A percentile compares a stretch with the other conserved stretches of the same genome.
Conservation (phyloP, 2,113 vertebrate species). For the Oreochromis tanganicae region DNA sequence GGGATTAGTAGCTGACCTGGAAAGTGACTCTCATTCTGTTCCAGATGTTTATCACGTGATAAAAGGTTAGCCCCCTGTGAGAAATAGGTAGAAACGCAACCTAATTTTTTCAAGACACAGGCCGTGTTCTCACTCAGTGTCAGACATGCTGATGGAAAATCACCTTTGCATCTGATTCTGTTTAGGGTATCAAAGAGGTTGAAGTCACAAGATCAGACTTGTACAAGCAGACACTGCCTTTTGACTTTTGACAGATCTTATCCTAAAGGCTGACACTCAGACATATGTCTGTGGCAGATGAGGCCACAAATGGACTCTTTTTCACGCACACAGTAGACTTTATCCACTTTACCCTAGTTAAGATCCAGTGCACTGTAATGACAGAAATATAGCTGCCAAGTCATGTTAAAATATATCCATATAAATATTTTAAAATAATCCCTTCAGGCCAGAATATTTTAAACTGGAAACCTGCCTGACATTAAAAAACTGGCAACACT, state of each 20-base stretch:
- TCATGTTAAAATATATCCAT: background rate
- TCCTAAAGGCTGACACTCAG: background rate
- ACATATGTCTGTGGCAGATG: background rate
- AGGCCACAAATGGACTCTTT: background rate
- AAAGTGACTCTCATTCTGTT: conserved; percentile 50
- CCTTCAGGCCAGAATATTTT: background rate
- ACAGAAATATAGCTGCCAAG: background rate
- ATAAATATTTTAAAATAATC: background rate
- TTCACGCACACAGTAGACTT: background rate
- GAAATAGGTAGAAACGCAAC: conserved; percentile 43
- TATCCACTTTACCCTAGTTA: background rate
- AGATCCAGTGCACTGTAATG: background rate
- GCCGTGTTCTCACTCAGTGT: background rate
- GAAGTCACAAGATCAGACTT: background rate
- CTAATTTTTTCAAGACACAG: conserved; percentile 18
- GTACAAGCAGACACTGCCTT: background rate
- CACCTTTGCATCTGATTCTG: background rate
- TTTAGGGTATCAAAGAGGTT: background rate
- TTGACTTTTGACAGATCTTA: background rate
- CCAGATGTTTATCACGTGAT: conserved; percentile 66
- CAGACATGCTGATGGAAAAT: background rate
- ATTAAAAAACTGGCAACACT: background rate
- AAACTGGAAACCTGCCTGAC: background rate
- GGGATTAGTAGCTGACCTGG: conserved; percentile 56
- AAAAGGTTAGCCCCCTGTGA: conserved; percentile 23